phyloP scores from a whole-genome alignment of 2,888 invertebrate species.

The Perizoma affinitatum region DNA sequence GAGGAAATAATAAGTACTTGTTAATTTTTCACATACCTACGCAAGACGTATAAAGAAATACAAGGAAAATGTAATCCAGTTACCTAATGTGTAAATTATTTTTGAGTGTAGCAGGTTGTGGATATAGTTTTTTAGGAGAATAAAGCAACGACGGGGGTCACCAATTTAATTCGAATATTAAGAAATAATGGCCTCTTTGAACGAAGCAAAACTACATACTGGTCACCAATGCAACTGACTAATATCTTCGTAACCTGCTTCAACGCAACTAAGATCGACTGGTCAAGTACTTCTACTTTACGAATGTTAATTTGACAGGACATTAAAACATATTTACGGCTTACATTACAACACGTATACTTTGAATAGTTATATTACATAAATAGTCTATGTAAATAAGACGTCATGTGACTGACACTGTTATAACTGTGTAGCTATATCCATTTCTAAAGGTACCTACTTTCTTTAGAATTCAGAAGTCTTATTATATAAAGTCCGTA shows the following conservation, averaged over 20 bases:
- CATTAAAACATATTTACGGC: conserved; percentile 10
- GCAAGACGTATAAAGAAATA: not conserved
- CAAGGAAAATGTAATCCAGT: conserved; percentile 3
- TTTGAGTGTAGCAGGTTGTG: not conserved
- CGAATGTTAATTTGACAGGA: conserved; percentile 11
- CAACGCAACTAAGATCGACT: conserved; percentile 4
- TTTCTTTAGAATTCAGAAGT: too few relatives aligned
- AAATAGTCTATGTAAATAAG: conserved; percentile 17
- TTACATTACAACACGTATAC: conserved; percentile 10
- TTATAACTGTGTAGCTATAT: not conserved
- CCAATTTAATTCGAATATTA: too few relatives aligned
- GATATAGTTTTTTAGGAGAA: not conserved
- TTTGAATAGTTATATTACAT: conserved; percentile 25
- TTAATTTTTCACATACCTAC: not conserved
- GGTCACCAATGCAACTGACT: too few relatives aligned
- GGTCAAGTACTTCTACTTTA: not conserved
- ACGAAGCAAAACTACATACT: too few relatives aligned
- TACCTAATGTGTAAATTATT: conserved; percentile 14
- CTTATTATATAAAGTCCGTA: too few relatives aligned
- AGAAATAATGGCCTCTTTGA: too few relatives aligned
- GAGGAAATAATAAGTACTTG: conserved; percentile 17
- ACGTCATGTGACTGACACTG: conserved; percentile 8
- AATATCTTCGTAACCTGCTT: too few relatives aligned
- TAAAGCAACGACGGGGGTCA: not conserved
- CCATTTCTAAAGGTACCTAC: too few relatives aligned